phyloP scores from a whole-genome alignment of 2,113 vertebrate genomes.

The Connochaetes taurinus region DNA sequence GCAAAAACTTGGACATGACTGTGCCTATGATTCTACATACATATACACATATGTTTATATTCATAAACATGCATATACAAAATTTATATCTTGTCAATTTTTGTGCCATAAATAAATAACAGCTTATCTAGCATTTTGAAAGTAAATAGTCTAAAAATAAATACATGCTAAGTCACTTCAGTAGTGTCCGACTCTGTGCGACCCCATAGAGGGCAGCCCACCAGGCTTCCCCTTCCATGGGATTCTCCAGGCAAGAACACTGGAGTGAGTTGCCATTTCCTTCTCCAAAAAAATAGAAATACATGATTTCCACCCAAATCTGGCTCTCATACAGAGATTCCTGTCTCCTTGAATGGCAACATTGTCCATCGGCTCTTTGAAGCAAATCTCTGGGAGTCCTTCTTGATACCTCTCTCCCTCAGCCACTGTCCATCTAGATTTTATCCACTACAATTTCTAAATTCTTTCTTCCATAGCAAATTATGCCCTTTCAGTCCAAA shows the following conservation, averaged over 20 bases:
- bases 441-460: neutral
- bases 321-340: neutral
- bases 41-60: neutral
- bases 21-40: neutral
- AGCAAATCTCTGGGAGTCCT: neutral
- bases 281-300: neutral
- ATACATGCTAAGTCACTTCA: too few relatives aligned
- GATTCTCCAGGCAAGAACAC: too few relatives aligned
- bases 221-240: too few relatives aligned
- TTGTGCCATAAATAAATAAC: neutral
- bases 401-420: fast-evolving
- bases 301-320: neutral
- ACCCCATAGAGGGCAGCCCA: too few relatives aligned
- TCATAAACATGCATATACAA: neutral
- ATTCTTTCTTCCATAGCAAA: neutral
- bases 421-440: neutral
- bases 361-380: fast-evolving
- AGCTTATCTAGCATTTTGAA: neutral
- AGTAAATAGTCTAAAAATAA: neutral
- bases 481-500: fast-evolving
- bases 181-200: fast-evolving
- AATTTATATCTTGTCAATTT: neutral
- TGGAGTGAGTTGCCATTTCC: too few relatives aligned
- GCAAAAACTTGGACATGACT: neutral
- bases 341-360: neutral